A percentile compares a stretch with the other conserved stretches of the same genome.
phyloP scores from a whole-genome alignment of 2,113 vertebrate genomes.

The Camarhynchus parvulus region DNA sequence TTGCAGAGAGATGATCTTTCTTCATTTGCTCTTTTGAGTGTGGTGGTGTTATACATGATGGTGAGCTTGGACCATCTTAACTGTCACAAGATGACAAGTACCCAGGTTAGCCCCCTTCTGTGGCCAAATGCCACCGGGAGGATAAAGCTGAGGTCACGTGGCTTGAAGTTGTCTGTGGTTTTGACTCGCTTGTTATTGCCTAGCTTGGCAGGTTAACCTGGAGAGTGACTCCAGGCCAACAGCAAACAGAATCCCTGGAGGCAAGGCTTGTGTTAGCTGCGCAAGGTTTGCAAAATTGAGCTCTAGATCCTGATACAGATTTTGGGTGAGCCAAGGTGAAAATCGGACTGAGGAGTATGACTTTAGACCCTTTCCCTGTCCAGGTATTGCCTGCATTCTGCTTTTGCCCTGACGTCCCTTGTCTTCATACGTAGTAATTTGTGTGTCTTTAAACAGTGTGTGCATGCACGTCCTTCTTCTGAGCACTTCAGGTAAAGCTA shows the following conservation, averaged over 20 bases:
- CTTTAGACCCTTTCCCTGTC: not conserved
- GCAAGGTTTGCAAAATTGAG: not conserved
- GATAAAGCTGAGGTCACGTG: not conserved
- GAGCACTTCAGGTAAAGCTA: conserved; percentile 4
- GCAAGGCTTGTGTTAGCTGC: not conserved
- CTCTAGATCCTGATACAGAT: not conserved
- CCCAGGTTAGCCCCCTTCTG: not conserved
- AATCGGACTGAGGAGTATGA: not conserved
- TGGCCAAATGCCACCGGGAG: not conserved
- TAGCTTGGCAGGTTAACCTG: not conserved
- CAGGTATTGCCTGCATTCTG: not conserved
- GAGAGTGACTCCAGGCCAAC: not conserved
- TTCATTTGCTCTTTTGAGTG: not conserved
- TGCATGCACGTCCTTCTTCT: not conserved
- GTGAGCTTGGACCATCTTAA: not conserved
- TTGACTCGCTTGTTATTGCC: not conserved
- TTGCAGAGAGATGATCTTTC: not conserved
- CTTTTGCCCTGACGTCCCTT: not conserved
- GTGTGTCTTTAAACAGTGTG: not conserved
- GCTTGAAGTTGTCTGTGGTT: not conserved
- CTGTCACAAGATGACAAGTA: not conserved
- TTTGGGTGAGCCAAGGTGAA: not conserved
- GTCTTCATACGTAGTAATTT: not conserved
- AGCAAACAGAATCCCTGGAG: not conserved
- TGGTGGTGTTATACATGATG: not conserved